phyloP scores from a whole-genome alignment of 2,797 vertebrate genomes.

The Clarias laeviceps region DNA sequence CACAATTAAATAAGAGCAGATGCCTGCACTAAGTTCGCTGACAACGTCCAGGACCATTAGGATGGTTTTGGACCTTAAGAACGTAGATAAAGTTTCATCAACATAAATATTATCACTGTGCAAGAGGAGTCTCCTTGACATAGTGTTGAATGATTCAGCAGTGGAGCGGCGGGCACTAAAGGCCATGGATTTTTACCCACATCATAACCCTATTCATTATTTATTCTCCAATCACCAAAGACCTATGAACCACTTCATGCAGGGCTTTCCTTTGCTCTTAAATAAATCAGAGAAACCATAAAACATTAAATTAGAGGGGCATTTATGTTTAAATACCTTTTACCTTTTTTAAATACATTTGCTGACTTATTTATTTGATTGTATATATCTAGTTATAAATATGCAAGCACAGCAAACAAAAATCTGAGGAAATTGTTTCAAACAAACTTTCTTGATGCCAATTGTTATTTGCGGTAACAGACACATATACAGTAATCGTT shows the following conservation, averaged over 20 bases:
- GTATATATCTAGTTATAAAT: neutral
- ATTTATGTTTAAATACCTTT: conserved; percentile 6
- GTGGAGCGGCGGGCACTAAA: neutral
- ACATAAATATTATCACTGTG: neutral
- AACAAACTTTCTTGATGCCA: neutral
- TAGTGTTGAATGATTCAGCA: neutral
- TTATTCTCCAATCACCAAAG: conserved; percentile 48
- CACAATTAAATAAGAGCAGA: neutral
- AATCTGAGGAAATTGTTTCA: neutral
- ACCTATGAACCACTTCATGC: conserved; percentile 30
- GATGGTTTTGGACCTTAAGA: neutral
- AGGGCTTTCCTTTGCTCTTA: conserved; percentile 45
- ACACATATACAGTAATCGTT: neutral
- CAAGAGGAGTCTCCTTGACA: neutral
- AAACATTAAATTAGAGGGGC: conserved; percentile 43
- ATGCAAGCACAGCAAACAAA: neutral
- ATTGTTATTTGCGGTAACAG: neutral
- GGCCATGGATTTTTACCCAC: conserved; percentile 14
- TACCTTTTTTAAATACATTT: neutral
- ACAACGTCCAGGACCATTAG: neutral
- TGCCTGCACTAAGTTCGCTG: neutral
- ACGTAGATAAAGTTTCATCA: neutral
- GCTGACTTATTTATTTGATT: conserved; percentile 10
- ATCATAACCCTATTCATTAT: conserved; percentile 48
- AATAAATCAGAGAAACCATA: conserved; percentile 38